A percentile compares a stretch with the other conserved stretches of the same genome.
Conservation (phyloP, 2,888 invertebrate genomes). For the Pyralis farinalis region DNA sequence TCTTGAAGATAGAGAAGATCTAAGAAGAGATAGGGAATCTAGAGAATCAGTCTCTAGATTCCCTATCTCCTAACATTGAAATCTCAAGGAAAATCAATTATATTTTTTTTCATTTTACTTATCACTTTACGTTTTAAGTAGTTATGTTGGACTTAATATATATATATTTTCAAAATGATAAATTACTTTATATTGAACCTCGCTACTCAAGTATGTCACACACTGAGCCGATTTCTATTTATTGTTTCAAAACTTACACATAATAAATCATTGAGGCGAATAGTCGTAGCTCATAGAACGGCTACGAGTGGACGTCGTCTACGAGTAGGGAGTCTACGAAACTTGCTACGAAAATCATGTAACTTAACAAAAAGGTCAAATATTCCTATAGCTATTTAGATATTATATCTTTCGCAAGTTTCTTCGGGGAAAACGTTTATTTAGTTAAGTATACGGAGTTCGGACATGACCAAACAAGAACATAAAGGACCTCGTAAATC, state of each 20-base stretch:
- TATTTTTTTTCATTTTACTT: no score
- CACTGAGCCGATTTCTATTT: no score
- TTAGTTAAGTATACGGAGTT: neutral
- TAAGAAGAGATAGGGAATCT: no score
- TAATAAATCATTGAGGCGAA: neutral
- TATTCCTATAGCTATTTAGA: neutral
- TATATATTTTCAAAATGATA: no score
- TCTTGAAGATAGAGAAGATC: no score
- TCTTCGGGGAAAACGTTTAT: neutral
- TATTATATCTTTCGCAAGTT: neutral
- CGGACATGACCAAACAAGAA: neutral
- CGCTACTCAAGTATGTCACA: no score
- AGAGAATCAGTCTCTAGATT: no score
- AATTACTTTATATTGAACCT: no score
- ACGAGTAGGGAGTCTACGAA: neutral
- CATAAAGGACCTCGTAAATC: conserved; percentile 3
- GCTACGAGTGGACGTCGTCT: conserved; percentile 23
- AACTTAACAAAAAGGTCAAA: neutral
- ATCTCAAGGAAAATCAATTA: no score
- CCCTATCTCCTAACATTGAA: no score
- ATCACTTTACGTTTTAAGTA: no score
- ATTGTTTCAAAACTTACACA: neutral
- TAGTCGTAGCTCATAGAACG: conserved; percentile 9
- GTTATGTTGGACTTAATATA: no score
- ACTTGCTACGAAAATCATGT: neutral